phyloP scores from a whole-genome alignment of 1,140 invertebrate species.

The Patella vulgata region DNA sequence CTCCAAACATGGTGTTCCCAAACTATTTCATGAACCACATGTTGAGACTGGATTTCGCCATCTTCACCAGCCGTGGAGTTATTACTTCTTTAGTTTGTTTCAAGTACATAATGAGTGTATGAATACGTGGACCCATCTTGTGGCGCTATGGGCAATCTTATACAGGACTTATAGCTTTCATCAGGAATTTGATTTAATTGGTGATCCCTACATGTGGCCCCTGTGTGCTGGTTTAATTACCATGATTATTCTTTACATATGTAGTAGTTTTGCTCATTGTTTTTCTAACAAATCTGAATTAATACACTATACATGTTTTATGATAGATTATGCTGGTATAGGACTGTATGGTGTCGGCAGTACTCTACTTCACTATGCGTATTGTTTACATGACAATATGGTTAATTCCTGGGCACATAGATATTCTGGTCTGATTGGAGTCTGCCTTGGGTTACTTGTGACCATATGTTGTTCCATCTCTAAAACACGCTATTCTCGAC shows the following conservation, averaged over 20 bases:
- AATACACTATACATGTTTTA: conserved; percentile 62
- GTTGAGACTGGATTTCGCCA: conserved; percentile 63
- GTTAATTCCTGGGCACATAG: conserved; percentile 36
- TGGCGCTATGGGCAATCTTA: conserved; percentile 51
- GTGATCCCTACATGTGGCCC: conserved; percentile 63
- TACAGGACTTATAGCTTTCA: conserved; percentile 38
- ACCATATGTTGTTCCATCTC: conserved; percentile 55
- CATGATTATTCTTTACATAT: conserved; percentile 56
- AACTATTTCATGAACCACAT: conserved; percentile 62
- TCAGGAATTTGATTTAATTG: conserved; percentile 50
- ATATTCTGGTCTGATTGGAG: conserved; percentile 48
- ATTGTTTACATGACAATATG: conserved; percentile 50
- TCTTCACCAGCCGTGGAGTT: conserved; percentile 60
- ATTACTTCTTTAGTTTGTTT: conserved; percentile 62
- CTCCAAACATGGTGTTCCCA: conserved; percentile 49
- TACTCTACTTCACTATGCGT: conserved; percentile 59
- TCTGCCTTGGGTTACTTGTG: conserved; percentile 47
- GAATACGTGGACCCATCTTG: conserved; percentile 65
- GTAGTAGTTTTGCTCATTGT: conserved; percentile 59
- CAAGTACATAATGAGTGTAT: conserved; percentile 65
- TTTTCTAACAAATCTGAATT: conserved; percentile 59
- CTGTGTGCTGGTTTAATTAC: conserved; percentile 53
- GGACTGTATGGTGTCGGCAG: conserved; percentile 64
- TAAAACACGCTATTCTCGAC: conserved; percentile 54
- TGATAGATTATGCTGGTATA: conserved; percentile 64